Evolutionary conservation across 2,113 vertebrate species (phyloP), one percentile per base, ranked within the genome.

Genomic region (Noctilio leporinus): DNA sequence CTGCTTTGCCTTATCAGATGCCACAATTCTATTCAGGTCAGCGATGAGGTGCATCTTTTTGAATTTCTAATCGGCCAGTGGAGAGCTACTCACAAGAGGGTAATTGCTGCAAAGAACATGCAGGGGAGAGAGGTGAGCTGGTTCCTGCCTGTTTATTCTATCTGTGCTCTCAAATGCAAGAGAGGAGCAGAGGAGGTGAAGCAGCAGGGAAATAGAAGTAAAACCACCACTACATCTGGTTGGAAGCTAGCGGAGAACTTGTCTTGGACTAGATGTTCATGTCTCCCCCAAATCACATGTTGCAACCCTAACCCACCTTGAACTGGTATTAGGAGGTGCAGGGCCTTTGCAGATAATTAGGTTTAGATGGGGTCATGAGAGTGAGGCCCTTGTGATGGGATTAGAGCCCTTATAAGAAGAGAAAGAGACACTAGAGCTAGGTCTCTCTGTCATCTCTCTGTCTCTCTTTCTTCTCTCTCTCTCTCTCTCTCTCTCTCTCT

Each of bases 31-130:
- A 69, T 59, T 65, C 73, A 78, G 90, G 92, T 95, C 93, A 70
- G 95, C 82, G 81, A 4, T 33, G 87, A 94, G 65, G 30, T 0
- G 49, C 82, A 22, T 81, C 80, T 88, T 70, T 93, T 17, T 85
- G 82, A 92, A 87, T 72, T 91, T 95, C 93, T 94, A 73, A 95
- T 95, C 81, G 53, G 86, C 70, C 65, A n/a, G 43, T 33, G 59
- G 59, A 94, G 86, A 97, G 91, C 94, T 51, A 55, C 75, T 92
- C 51, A 22, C 28, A 59, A 76, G 72, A 73, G 64, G 45, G 24
- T 51, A 19, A 3, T 83, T 95, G 15, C 75, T 95, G 38, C 53
- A 72, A 5, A 81, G 87, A 86, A 57, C 87, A 70, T 15, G 28
- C 26, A 26, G 0, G 3, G 19, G 16, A 91, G 64, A 38, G 28